Conservation (phyloP, 2,113 vertebrate genomes). For the Ardeotis arabs region DNA sequence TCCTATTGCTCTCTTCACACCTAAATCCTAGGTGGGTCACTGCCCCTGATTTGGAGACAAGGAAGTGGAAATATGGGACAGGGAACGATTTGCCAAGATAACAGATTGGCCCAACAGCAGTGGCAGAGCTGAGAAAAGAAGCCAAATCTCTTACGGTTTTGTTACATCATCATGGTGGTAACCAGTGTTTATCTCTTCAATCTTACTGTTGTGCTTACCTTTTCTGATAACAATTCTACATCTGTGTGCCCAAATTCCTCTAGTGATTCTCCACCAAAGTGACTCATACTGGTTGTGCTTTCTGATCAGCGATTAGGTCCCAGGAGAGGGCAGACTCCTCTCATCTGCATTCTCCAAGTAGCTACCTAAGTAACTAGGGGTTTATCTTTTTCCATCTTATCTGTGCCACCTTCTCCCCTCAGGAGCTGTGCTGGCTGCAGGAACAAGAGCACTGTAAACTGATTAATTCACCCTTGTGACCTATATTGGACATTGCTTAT, state of each 20-base stretch:
- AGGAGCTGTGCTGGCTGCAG: neutral
- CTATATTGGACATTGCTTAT: neutral
- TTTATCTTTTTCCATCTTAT: neutral
- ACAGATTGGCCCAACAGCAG: neutral
- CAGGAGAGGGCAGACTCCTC: neutral
- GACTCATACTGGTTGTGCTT: neutral
- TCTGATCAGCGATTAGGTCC: neutral
- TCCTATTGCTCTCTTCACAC: neutral
- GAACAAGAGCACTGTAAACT: neutral
- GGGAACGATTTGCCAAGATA: neutral
- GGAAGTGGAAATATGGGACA: neutral
- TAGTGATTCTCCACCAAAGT: neutral
- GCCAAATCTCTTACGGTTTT: neutral
- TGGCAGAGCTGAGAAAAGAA: neutral
- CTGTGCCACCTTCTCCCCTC: neutral
- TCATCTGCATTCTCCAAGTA: neutral
- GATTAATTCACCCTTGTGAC: neutral
- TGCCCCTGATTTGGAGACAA: neutral
- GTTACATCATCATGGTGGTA: neutral
- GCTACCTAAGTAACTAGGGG: neutral
- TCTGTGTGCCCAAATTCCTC: neutral
- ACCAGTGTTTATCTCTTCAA: neutral
- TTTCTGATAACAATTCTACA: neutral
- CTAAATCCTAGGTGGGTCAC: neutral
- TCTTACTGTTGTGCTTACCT: neutral